phyloP scores from a whole-genome alignment of 1,140 invertebrate genomes.

The Myzus persicae region DNA sequence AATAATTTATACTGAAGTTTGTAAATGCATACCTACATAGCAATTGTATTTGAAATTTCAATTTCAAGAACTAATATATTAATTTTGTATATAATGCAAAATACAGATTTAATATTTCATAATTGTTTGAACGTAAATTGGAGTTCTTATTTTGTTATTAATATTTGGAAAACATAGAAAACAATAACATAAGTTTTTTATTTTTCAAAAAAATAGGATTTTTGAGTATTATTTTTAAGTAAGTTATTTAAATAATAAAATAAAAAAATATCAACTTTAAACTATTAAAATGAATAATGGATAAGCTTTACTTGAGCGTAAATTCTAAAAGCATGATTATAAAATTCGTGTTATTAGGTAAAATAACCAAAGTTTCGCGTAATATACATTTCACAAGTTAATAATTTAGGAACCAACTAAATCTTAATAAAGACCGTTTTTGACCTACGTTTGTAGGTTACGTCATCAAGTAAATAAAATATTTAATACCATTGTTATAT shows the following conservation, averaged over 20 bases:
- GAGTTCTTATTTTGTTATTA: neutral
- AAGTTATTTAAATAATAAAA: no score
- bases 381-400: neutral
- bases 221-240: neutral
- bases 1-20: neutral
- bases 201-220: neutral
- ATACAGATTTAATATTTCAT: no score
- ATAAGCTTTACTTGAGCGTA: neutral
- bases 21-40: neutral
- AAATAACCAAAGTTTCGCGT: neutral
- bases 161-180: no score
- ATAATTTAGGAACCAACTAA: neutral
- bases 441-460: neutral
- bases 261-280: neutral
- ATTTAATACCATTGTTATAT: neutral
- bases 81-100: no score
- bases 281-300: neutral
- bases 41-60: no score
- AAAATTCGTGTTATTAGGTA: neutral
- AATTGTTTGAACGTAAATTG: neutral
- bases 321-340: neutral
- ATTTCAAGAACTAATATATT: no score
- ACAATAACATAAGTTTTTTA: neutral
- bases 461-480: neutral
- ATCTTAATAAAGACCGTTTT: neutral